These are phyloP conservation scores for Amphibalanus amphitrite DNA, from an alignment of 1,140 invertebrate species.

Conservation along the genomic window DNA sequence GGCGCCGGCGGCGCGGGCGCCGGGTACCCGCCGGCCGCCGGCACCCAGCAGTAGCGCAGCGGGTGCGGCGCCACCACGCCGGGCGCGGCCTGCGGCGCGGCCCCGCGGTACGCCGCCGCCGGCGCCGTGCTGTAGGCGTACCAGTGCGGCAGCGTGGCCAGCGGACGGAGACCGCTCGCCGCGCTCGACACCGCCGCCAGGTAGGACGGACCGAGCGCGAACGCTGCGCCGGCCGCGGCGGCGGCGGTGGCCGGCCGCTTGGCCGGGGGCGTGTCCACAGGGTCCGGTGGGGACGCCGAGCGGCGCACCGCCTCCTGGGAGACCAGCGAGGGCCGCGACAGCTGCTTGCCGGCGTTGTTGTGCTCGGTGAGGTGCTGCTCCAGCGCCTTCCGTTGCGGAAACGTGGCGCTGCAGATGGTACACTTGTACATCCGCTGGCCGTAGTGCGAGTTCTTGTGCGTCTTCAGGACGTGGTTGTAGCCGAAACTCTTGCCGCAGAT, in stretches of 20 bases:
- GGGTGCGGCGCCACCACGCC: background rate
- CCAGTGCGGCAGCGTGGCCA: background rate
- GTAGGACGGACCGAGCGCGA: background rate
- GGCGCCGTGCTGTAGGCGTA: background rate
- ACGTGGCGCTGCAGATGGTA: constrained; percentile 71
- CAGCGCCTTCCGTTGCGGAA: constrained; percentile 73
- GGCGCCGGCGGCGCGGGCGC: too few species aligned
- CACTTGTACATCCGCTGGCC: constrained; percentile 83
- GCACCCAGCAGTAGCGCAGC: constrained; percentile 2
- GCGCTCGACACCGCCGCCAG: constrained; percentile 3
- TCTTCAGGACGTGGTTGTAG: constrained; percentile 71
- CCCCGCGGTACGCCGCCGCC: background rate
- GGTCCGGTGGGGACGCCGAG: background rate
- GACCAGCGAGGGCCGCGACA: constrained; percentile 19
- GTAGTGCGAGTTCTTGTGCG: constrained; percentile 77
- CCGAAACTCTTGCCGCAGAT: constrained; percentile 67
- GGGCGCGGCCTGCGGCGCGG: too few species aligned
- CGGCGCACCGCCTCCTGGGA: constrained; percentile 19
- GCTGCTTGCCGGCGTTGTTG: constrained; percentile 33
- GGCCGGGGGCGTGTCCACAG: constrained; percentile 17
- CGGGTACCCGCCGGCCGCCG: background rate
- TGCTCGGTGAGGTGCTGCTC: constrained; percentile 78
- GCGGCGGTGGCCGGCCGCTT: background rate
- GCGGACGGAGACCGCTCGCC: background rate
- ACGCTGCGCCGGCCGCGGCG: background rate